Base-by-base conservation (phyloP, 1,140 invertebrate species). In the Anagrus nilaparvatae region DNA sequence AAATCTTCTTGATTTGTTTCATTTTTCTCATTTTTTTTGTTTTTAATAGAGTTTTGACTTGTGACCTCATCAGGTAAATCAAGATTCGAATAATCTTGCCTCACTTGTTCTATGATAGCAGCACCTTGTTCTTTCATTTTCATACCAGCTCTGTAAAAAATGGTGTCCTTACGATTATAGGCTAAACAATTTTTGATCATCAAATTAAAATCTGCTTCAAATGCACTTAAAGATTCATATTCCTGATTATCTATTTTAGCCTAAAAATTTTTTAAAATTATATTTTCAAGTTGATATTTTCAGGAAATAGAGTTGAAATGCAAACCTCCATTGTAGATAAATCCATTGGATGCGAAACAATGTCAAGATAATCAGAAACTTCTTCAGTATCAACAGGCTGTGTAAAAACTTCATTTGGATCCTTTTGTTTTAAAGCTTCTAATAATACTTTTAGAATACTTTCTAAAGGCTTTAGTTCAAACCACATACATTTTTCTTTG, bases 321-420 rank as follows among this genome's bases (percentile, higher is more conserved):
- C 27, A 16, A 36, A 69, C 69, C 50, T 73, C 64, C 87, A 98
- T 97, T 1, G 92, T 97, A 31, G 86, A 85, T 27, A 97, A 74
- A 65, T 97, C 94, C 92, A 98, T 98, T 0, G 95, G 94, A 49
- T 88, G 72, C 41, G 88, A 83, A 1, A 98, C 91, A 39, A 96
- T 84, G 12, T 88, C 82, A 33, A 83, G 76, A 67, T 97, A 98
- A 66, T 96, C 92, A 31, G 88, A 87, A 27, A 96, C 87, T 73
- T 95, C 90, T 37, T 81, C 78, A 8, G 79, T 72, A 58, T 95
- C 87, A 1, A 97, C 94, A 3, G 94, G 94, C 60, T 95, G 85
- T 0, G 80, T 80, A 69, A 97, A 97, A 24, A 97, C 87, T 51
- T 91, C 82, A 40, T 83, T 80, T 16, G 78, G 77, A 63, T 97